Evolutionary conservation across 2,888 invertebrate species (phyloP), one percentile per base, ranked within the genome.

Genomic region (Syrphus vitripennis): DNA sequence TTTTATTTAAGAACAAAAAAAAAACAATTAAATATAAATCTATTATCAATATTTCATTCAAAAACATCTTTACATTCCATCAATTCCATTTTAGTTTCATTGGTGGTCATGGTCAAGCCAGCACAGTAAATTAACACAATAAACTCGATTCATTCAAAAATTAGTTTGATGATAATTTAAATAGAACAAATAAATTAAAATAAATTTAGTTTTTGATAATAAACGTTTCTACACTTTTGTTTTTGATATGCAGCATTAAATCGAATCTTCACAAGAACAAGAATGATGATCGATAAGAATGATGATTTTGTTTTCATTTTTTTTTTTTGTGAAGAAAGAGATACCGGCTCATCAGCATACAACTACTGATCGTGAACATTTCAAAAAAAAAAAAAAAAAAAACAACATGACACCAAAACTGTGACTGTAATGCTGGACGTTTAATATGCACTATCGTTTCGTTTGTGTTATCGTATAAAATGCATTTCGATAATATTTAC

Each of bases 401-500:
- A 78, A 57, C 29, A 29, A 21, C 5, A 19, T 37, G 48, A 65
- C 45, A 19, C 42, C 9, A n/a, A n/a, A n/a, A n/a, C n/a, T n/a
- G 34, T 9, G 3, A 12, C 12, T 19, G 59, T 26, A 34, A 40
- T 70, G 21, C 34, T n/a, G 61, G 16, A 42, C 21, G 16, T 26
- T 19, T 16, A 19, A 48, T 55, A 42, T 21, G 34, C 29, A 48
- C 24, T 34, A 26, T 70, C 26, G 42, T n/a, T 63, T 63, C 34
- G n/a, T 21, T 24, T 67, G n/a, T 71, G 71, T 42, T 45, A 55
- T 55, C 53, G 37, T 40, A 42, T n/a, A 75, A n/a, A n/a, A 29
- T 76, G 76, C 67, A 82, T 67, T n/a, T 79, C 53, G 75, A 34
- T 40, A 70, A 40, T 83, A 71, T 83, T 83, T 78, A 70, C 74